Conservation (phyloP, 1,140 invertebrate genomes). For the Halictus rubicundus region DNA sequence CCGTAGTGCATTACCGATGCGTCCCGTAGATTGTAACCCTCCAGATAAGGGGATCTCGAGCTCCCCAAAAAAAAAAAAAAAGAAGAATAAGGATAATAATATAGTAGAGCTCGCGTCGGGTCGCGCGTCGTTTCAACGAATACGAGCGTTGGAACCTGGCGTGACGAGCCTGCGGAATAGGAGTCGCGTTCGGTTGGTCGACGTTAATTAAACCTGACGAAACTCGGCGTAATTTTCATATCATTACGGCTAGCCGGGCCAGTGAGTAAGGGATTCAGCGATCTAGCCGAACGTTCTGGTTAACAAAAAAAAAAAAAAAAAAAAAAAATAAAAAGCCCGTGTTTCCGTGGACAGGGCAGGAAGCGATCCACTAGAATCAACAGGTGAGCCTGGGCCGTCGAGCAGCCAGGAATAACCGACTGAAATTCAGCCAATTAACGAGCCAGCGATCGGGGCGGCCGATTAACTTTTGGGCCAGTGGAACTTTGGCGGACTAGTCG, state of each 20-base stretch:
- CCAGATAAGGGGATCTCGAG: no score
- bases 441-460: constrained; percentile 2
- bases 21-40: no score
- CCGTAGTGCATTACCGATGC: no score
- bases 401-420: not conserved
- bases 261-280: constrained; percentile 8
- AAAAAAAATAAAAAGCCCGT: not conserved
- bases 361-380: constrained; percentile 35
- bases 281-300: not conserved
- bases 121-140: not conserved
- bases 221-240: not conserved
- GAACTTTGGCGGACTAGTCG: not conserved
- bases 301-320: no score
- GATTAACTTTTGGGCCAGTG: constrained; percentile 30
- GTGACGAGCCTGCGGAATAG: not conserved
- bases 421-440: constrained; percentile 37
- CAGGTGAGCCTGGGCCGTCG: constrained; percentile 35
- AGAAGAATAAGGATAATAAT: no score
- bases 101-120: no score
- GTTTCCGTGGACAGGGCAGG: constrained; percentile 18
- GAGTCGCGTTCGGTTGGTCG: not conserved
- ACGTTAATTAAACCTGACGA: not conserved
- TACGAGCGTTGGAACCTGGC: not conserved
- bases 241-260: constrained; percentile 1
- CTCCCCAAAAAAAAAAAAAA: no score